These are phyloP conservation scores for Sceloporus tristichus DNA, from an alignment of 2,113 vertebrate species.

Conservation along the genomic window DNA sequence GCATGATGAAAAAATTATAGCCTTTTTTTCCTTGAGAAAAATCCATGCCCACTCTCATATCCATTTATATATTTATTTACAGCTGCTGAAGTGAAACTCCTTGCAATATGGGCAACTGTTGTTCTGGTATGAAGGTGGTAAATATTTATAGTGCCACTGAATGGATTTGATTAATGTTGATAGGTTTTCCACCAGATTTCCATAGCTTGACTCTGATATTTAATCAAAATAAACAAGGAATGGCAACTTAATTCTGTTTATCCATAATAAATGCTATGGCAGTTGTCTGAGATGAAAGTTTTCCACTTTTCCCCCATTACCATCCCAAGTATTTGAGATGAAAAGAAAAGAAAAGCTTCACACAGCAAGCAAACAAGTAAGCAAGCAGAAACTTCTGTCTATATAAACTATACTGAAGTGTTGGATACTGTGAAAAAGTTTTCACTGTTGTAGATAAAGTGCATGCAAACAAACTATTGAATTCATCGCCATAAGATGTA, in stretches of 20 bases:
- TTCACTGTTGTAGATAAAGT: too few relatives aligned
- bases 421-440: too few relatives aligned
- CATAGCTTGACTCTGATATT: constrained; percentile 47
- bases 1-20: constrained; percentile 71
- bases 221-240: constrained; percentile 28
- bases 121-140: constrained; percentile 57
- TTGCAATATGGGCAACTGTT: constrained; percentile 62
- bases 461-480: too few relatives aligned
- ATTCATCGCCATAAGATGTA: too few relatives aligned
- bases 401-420: too few relatives aligned
- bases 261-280: constrained; percentile 44
- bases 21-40: constrained; percentile 50
- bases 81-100: constrained; percentile 55
- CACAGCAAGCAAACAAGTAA: not conserved
- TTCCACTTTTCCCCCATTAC: not conserved
- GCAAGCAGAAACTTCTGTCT: too few relatives aligned
- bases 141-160: constrained; percentile 71
- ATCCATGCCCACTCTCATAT: constrained; percentile 57
- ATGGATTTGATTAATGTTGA: constrained; percentile 69
- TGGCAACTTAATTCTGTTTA: constrained; percentile 26
- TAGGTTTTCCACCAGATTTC: constrained; percentile 60
- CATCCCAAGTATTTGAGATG: constrained; percentile 12
- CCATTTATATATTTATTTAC: constrained; percentile 73
- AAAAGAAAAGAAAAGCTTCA: not conserved
- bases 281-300: constrained; percentile 23